phyloP scores from a whole-genome alignment of 2,888 invertebrate species.

The Archips xylosteana region DNA sequence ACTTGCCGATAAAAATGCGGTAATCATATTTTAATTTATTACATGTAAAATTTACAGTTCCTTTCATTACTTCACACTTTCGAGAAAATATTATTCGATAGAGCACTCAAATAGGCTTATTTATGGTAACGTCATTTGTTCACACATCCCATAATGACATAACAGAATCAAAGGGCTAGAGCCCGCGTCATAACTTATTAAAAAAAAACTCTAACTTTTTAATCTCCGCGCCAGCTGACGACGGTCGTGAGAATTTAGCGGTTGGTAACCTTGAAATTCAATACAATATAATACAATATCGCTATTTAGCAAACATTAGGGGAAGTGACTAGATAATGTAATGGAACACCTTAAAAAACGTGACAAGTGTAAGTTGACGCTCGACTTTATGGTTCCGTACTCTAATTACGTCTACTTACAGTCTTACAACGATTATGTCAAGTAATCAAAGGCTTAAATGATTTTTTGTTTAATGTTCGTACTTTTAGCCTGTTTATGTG shows the following conservation, averaged over 20 bases:
- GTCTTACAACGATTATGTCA: no score
- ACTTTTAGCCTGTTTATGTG: no score
- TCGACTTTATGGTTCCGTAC: not conserved
- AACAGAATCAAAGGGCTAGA: not conserved
- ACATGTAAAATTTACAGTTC: no score
- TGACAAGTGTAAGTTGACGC: constrained; percentile 20
- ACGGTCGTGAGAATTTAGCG: constrained; percentile 35
- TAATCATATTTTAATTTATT: no score
- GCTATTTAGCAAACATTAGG: constrained; percentile 46
- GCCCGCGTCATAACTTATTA: constrained; percentile 9
- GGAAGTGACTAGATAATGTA: constrained; percentile 43
- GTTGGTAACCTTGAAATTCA: constrained; percentile 38
- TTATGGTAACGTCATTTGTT: not conserved
- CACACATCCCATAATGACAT: constrained; percentile 7
- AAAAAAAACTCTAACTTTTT: constrained; percentile 25
- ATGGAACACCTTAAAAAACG: constrained; percentile 42
- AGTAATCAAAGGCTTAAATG: no score
- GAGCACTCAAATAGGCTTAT: not conserved
- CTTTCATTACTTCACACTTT: no score
- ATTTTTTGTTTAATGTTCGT: no score
- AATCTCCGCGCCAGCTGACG: constrained; percentile 32
- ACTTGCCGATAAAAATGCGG: no score
- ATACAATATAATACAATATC: constrained; percentile 41
- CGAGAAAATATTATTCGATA: not conserved
- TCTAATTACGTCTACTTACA: no score